Evolutionary conservation across 2,888 invertebrate species (phyloP).

Genomic region (Drosophila falleni): DNA sequence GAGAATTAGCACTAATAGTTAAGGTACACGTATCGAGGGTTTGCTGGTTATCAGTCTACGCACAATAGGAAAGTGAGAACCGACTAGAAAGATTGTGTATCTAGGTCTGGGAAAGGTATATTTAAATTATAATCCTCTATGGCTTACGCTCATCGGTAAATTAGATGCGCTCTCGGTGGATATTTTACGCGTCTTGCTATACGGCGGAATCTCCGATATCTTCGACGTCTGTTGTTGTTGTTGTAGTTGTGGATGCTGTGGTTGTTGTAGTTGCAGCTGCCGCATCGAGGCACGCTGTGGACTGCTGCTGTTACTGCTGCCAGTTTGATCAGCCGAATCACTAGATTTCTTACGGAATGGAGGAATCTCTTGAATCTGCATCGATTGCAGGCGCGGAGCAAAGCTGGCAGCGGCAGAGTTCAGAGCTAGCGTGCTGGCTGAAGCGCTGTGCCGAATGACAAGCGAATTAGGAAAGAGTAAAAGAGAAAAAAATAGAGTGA

Average conservation of each 20-base stretch:
- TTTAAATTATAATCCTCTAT: constrained; percentile 2
- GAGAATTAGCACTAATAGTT: constrained; percentile 18
- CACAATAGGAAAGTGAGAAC: constrained; percentile 4
- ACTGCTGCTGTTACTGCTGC: constrained; percentile 83
- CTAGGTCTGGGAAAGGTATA: background rate
- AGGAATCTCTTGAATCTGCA: constrained; percentile 86
- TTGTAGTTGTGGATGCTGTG: constrained; percentile 49
- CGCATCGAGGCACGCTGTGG: constrained; percentile 75
- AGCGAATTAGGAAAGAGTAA: constrained; percentile 41
- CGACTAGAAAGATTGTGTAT: constrained; percentile 8
- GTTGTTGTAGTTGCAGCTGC: constrained; percentile 66
- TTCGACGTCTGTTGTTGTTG: constrained; percentile 60
- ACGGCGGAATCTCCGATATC: constrained; percentile 87
- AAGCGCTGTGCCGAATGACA: constrained; percentile 73
- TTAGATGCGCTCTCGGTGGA: constrained; percentile 87
- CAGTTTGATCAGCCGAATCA: constrained; percentile 82
- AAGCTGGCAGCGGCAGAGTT: constrained; percentile 68
- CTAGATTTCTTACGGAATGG: constrained; percentile 85
- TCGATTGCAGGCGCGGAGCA: constrained; percentile 75
- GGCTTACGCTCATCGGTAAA: constrained; percentile 84
- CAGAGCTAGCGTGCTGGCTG: constrained; percentile 82
- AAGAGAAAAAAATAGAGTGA: constrained; percentile 11
- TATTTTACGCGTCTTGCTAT: constrained; percentile 86
- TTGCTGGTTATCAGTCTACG: constrained; percentile 21
- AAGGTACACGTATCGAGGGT: constrained; percentile 25